A percentile compares a stretch with the other conserved stretches of the same genome.
These are phyloP conservation scores for Hafferia zeledoni DNA, from an alignment of 2,797 vertebrate species.

Conservation along the genomic window DNA sequence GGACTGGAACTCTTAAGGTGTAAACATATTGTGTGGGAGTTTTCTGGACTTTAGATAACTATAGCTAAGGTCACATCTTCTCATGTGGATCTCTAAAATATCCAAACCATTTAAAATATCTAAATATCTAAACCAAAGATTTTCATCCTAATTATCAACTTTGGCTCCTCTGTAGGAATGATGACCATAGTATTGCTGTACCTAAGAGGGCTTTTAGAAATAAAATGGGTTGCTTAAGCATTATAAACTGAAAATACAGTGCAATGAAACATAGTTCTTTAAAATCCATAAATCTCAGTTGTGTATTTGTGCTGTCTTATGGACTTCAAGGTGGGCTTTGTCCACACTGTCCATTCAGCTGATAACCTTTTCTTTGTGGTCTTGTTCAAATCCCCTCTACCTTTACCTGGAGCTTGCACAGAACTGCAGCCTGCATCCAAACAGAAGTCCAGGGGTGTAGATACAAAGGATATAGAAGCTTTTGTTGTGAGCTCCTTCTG, in stretches of 20 bases:
- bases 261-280: neutral
- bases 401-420: neutral
- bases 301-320: neutral
- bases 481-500: neutral
- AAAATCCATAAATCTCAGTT: neutral
- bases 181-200: neutral
- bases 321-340: neutral
- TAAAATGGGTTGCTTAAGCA: neutral
- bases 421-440: neutral
- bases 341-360: neutral
- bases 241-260: neutral
- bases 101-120: neutral
- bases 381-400: neutral
- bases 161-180: neutral
- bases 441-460: neutral
- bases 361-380: neutral
- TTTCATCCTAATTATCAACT: neutral
- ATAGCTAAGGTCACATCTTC: neutral
- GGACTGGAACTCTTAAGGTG: neutral
- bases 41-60: neutral
- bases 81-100: neutral
- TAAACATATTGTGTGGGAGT: neutral
- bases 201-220: neutral
- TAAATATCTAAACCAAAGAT: neutral
- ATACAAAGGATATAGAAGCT: neutral